Percentiles rank a stretch among this genome's conserved stretches.
These are phyloP conservation scores for Anabacerthia variegaticeps DNA, from an alignment of 2,797 vertebrate genomes.

Conservation along the genomic window DNA sequence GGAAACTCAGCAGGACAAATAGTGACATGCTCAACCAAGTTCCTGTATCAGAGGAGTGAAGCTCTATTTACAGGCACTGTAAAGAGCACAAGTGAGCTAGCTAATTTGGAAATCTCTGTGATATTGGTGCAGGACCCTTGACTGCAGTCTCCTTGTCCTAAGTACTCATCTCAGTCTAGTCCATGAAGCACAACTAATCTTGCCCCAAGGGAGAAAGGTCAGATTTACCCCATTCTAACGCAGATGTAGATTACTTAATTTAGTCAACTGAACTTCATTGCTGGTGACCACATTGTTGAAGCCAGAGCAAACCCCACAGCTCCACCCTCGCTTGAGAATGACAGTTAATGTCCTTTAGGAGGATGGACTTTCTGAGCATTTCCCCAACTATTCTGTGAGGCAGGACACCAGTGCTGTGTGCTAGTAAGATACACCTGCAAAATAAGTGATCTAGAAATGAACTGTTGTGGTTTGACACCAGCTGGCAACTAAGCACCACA, in stretches of 20 bases:
- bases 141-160: not conserved
- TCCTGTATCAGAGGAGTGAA: not conserved
- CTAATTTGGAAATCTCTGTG: not conserved
- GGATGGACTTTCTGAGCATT: not conserved
- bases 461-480: not conserved
- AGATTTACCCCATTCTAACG: not conserved
- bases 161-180: not conserved
- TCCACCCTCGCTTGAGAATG: not conserved
- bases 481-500: not conserved
- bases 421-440: not conserved
- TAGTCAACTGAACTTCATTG: not conserved
- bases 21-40: not conserved
- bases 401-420: not conserved
- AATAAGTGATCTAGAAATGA: not conserved
- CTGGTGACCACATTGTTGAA: not conserved
- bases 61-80: not conserved
- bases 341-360: not conserved
- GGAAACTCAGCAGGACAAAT: not conserved
- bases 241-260: not conserved
- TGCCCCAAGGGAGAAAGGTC: accelerated
- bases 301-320: not conserved
- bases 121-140: not conserved
- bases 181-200: not conserved
- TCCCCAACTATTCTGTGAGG: not conserved
- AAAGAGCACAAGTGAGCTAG: not conserved